Conservation (phyloP, 2,888 invertebrate genomes). For the Rhopalosiphum nymphaeae region DNA sequence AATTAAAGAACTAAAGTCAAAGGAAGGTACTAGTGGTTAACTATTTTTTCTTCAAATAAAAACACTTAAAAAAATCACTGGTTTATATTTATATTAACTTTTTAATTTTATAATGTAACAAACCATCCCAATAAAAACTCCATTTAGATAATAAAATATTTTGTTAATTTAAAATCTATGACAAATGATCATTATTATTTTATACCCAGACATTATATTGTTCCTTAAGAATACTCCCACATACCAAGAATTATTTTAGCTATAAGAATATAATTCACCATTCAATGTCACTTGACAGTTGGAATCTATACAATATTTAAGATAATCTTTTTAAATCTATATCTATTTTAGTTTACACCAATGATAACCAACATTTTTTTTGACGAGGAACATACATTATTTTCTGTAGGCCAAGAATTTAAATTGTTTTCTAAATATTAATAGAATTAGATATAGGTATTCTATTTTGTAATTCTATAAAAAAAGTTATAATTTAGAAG, state of each 20-base stretch:
- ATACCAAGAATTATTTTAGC: not conserved
- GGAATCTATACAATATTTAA: too few relatives aligned
- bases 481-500: not conserved
- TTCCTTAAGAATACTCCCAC: not conserved
- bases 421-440: too few relatives aligned
- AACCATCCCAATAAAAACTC: not conserved
- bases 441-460: too few relatives aligned
- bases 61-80: not conserved
- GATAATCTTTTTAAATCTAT: too few relatives aligned
- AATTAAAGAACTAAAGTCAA: not conserved
- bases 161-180: not conserved
- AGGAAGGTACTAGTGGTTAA: not conserved
- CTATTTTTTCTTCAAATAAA: not conserved
- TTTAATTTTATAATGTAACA: not conserved
- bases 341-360: too few relatives aligned
- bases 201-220: not conserved
- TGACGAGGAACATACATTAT: too few relatives aligned
- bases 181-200: not conserved
- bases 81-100: not conserved
- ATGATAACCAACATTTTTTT: too few relatives aligned
- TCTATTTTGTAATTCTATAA: too few relatives aligned
- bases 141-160: not conserved
- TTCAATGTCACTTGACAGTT: too few relatives aligned
- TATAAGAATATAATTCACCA: not conserved
- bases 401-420: too few relatives aligned